Evolutionary conservation across 1,140 invertebrate genomes (phyloP).

Genomic region (Choristoneura fumiferana): DNA sequence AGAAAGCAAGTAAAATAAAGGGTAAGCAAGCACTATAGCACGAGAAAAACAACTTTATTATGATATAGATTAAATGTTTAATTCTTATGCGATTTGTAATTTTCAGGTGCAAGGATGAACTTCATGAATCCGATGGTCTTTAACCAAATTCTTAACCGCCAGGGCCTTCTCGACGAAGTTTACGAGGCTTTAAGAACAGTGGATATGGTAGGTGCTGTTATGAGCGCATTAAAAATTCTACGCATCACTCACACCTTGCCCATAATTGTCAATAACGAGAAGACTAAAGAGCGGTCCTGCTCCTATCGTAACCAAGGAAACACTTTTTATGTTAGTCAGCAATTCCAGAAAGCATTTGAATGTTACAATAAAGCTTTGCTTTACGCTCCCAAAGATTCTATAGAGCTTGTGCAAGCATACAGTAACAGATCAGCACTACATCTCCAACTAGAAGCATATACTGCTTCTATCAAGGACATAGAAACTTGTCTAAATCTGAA

Average conservation of each 20-base stretch:
- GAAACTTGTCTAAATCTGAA: conserved; percentile 7
- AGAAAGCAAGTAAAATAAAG: too few relatives aligned
- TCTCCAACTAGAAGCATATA: not conserved
- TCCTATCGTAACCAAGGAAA: conserved; percentile 14
- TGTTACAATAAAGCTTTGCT: conserved; percentile 18
- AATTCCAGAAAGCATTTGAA: conserved; percentile 9
- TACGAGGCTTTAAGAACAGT: not conserved
- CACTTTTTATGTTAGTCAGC: not conserved
- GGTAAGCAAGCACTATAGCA: too few relatives aligned
- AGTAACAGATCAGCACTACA: conserved; percentile 21
- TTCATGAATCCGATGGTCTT: not conserved
- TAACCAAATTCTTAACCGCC: not conserved
- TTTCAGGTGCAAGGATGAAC: not conserved
- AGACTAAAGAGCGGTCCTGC: conserved; percentile 15
- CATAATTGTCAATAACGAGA: not conserved
- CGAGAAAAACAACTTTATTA: too few relatives aligned
- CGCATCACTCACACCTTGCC: not conserved
- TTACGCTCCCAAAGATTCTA: conserved; percentile 15
- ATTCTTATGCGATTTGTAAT: too few relatives aligned
- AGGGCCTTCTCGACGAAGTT: not conserved
- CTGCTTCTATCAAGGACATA: conserved; percentile 13
- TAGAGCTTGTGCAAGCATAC: conserved; percentile 18
- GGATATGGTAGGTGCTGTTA: not conserved
- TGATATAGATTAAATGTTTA: too few relatives aligned
- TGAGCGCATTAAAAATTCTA: not conserved